These are phyloP conservation scores for Epinephelus fuscoguttatus DNA, from an alignment of 2,113 vertebrate species.

Conservation along the genomic window DNA sequence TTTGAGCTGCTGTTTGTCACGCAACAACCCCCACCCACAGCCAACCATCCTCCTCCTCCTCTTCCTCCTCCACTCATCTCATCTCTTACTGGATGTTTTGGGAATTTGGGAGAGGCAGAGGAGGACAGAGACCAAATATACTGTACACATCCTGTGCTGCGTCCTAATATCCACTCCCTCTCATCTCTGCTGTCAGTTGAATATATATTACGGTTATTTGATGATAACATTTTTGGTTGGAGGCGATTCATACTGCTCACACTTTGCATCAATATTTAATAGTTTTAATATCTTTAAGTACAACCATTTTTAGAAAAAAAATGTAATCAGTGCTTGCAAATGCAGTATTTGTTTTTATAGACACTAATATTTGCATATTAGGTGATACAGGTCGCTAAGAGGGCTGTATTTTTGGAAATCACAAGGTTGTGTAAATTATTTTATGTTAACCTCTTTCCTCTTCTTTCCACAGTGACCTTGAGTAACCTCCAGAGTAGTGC, in stretches of 20 bases:
- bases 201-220: not conserved
- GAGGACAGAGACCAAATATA: slow-evolving; percentile 14
- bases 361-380: not conserved
- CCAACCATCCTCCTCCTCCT: not conserved
- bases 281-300: slow-evolving; percentile 1
- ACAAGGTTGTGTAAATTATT: too few species aligned
- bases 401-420: too few species aligned
- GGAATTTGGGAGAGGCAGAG: slow-evolving; percentile 22
- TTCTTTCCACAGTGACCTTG: too few species aligned
- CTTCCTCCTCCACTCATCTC: not conserved
- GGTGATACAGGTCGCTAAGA: too few species aligned
- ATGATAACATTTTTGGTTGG: not conserved
- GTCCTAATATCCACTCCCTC: not conserved
- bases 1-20: slow-evolving; percentile 59
- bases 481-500: too few species aligned
- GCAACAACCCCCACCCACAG: slow-evolving; percentile 13
- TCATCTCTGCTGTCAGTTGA: not conserved
- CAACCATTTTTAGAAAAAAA: not conserved
- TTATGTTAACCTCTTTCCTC: not conserved
- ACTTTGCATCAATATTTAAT: slow-evolving; percentile 18
- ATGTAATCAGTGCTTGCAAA: not conserved
- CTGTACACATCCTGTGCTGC: not conserved
- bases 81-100: slow-evolving; percentile 4
- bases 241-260: not conserved
- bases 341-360: not conserved